Evolutionary conservation across 2,888 invertebrate genomes (phyloP).

Genomic region (Molorchus minor): DNA sequence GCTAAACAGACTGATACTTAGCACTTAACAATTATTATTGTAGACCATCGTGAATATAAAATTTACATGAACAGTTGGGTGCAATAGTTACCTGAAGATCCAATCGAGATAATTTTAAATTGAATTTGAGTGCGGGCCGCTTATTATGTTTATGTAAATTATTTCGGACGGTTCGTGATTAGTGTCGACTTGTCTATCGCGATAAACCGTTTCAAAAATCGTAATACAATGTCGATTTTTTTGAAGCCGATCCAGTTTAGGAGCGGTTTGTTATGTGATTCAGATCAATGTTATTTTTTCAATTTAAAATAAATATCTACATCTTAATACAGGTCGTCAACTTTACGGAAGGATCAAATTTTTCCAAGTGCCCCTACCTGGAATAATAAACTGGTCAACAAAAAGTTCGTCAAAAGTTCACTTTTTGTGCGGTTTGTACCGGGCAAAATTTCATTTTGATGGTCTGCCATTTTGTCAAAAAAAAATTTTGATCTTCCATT

Average conservation of each 20-base stretch:
- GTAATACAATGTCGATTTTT: background rate
- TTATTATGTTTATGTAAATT: constrained; percentile 37
- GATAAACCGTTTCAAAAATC: constrained; percentile 16
- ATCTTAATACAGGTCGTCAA: no score
- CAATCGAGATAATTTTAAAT: constrained; percentile 45
- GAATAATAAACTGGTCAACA: no score
- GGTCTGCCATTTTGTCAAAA: no score
- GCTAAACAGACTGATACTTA: background rate
- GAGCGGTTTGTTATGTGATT: no score
- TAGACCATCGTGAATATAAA: background rate
- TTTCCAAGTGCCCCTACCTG: no score
- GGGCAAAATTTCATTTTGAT: no score
- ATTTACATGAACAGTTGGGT: constrained; percentile 40
- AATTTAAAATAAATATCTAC: no score
- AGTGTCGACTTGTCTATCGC: constrained; percentile 18
- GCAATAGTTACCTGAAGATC: constrained; percentile 41
- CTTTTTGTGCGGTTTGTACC: no score
- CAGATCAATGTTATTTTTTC: no score
- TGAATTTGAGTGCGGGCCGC: constrained; percentile 36
- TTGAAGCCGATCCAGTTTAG: background rate
- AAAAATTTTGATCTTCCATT: no score
- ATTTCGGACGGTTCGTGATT: constrained; percentile 33
- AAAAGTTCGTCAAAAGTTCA: no score
- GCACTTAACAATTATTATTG: constrained; percentile 9
- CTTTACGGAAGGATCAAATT: no score